Percentiles rank a stretch among this genome's conserved stretches.
Conservation (phyloP, 92 coral and sea anemone species). For the Epizoanthus stellaris region DNA sequence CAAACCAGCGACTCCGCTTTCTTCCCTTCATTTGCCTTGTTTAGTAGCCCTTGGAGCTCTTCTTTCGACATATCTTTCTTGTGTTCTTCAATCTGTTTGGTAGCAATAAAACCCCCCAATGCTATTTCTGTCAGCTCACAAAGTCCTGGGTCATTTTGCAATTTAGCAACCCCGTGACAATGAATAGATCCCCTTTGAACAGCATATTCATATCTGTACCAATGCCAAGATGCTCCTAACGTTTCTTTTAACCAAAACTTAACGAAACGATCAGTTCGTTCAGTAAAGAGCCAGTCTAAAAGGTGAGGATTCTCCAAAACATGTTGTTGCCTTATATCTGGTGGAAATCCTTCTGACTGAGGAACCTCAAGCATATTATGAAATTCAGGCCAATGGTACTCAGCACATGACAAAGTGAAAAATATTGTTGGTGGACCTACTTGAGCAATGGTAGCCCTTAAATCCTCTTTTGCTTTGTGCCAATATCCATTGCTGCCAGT, state of each 20-base stretch:
- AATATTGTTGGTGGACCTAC: constrained; percentile 65
- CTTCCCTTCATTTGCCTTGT: constrained; percentile 42
- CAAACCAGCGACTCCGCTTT: constrained; percentile 70
- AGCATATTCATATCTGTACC: constrained; percentile 69
- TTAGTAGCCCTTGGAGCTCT: constrained; percentile 8
- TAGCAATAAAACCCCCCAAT: constrained; percentile 53
- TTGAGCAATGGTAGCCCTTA: constrained; percentile 66
- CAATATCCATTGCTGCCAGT: constrained; percentile 68
- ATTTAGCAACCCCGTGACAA: constrained; percentile 73
- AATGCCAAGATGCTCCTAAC: constrained; percentile 66
- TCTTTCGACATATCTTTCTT: constrained; percentile 8
- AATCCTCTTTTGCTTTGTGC: constrained; percentile 74
- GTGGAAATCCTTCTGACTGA: constrained; percentile 25
- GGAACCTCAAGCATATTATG: constrained; percentile 36
- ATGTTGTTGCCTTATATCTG: constrained; percentile 51
- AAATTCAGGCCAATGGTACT: constrained; percentile 66
- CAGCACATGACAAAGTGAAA: constrained; percentile 61
- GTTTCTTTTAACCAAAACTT: constrained; percentile 65
- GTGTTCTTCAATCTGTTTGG: constrained; percentile 28
- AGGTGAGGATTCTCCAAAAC: constrained; percentile 69
- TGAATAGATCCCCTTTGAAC: constrained; percentile 70
- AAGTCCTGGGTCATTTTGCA: constrained; percentile 72
- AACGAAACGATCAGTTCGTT: constrained; percentile 73
- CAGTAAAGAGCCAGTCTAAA: constrained; percentile 72
- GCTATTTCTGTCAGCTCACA: constrained; percentile 63